Percentiles rank a stretch among this genome's conserved stretches.
Evolutionary conservation across 2,888 invertebrate species (phyloP).

Genomic region (Drosophila setosimentum): DNA sequence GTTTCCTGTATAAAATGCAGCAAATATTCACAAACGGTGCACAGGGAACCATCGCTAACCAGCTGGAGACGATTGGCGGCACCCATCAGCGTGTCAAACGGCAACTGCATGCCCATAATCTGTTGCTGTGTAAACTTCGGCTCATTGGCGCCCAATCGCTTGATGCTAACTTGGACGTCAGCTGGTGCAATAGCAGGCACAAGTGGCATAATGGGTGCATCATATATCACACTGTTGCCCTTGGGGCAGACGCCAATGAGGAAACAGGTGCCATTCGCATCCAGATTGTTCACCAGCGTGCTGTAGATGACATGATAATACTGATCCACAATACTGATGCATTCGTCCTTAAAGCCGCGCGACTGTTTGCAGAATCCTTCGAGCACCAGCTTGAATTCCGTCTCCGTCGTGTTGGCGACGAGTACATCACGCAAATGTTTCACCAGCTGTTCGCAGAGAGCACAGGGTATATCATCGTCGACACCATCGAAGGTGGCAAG

Average conservation of each 20-base stretch:
- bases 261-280: conserved; percentile 90
- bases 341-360: conserved; percentile 90
- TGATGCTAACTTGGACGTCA: conserved; percentile 82
- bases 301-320: conserved; percentile 92
- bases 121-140: conserved; percentile 82
- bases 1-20: conserved; percentile 92
- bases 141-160: conserved; percentile 80
- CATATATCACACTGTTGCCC: conserved; percentile 44
- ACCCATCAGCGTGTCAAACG: conserved; percentile 86
- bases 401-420: conserved; percentile 93
- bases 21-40: conserved; percentile 93
- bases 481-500: conserved; percentile 85
- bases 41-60: conserved; percentile 86
- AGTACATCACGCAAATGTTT: conserved; percentile 92
- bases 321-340: conserved; percentile 90
- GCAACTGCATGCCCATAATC: conserved; percentile 85
- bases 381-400: conserved; percentile 91
- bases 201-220: conserved; percentile 87
- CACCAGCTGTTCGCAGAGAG: conserved; percentile 93
- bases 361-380: conserved; percentile 93
- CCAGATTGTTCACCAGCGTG: conserved; percentile 89
- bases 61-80: conserved; percentile 75
- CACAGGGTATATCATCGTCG: conserved; percentile 90
- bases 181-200: conserved; percentile 86
- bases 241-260: conserved; percentile 87